Percentiles rank a stretch among this genome's conserved stretches.
phyloP scores from a whole-genome alignment of 2,888 invertebrate genomes.

The Eristalinus aeneus region DNA sequence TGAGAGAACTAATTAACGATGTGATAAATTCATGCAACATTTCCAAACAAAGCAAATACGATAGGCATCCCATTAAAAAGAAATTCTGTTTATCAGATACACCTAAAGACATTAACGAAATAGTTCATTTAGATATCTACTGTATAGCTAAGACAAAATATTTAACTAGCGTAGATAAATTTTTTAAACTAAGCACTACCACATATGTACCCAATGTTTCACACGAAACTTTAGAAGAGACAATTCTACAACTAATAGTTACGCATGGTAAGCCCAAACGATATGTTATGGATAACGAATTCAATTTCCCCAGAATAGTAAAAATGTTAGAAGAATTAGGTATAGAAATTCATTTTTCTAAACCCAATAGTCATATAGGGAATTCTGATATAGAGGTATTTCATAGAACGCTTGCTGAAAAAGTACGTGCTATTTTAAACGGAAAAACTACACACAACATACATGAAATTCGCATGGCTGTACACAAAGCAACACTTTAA shows the following conservation, averaged over 20 bases:
- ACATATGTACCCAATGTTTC: too few species aligned
- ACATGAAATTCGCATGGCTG: conserved; percentile 15
- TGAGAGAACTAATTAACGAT: background rate
- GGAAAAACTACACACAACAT: conserved; percentile 2
- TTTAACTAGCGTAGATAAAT: too few species aligned
- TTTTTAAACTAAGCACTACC: too few species aligned
- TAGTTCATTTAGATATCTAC: background rate
- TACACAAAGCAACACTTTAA: background rate
- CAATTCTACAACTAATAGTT: background rate
- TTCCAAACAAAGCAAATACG: conserved; percentile 10
- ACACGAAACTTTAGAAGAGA: background rate
- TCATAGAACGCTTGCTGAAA: background rate
- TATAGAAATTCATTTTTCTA: conserved; percentile 5
- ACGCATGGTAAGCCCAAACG: too few species aligned
- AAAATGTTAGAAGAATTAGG: conserved; percentile 3
- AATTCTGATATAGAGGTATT: background rate
- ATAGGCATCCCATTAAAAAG: background rate
- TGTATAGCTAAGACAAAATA: too few species aligned
- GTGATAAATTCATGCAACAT: conserved; percentile 1
- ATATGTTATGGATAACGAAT: too few species aligned
- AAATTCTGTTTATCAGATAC: background rate
- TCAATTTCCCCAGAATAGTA: conserved; percentile 11
- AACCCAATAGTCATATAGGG: background rate
- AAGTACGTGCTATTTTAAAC: background rate
- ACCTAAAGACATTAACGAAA: conserved; percentile 7